Conservation (phyloP, 2,113 vertebrate genomes). For the Cryptotis parvus region DNA sequence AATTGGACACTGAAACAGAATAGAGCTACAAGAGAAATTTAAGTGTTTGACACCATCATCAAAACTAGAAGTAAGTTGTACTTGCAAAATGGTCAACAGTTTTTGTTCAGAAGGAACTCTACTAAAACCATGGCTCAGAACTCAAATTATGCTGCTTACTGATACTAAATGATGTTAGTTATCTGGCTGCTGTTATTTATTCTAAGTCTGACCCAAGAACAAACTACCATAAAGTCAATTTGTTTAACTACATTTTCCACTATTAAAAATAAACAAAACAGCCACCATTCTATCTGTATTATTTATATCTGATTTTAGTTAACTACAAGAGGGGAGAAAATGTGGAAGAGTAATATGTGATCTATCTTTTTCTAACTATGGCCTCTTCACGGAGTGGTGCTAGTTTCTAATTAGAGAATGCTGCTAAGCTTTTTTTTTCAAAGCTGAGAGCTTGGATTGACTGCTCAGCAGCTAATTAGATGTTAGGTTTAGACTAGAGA, state of each 20-base stretch:
- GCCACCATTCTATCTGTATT: background rate
- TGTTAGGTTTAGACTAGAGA: background rate
- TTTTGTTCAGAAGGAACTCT: conserved; percentile 43
- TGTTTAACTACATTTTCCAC: background rate
- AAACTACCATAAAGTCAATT: background rate
- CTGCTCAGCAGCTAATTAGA: background rate
- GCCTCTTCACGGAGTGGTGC: background rate
- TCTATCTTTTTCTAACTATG: background rate
- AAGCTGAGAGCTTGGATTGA: background rate
- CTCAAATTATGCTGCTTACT: background rate
- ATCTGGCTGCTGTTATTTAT: background rate
- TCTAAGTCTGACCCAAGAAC: background rate
- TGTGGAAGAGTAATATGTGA: background rate
- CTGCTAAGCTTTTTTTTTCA: background rate
- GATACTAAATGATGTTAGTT: background rate
- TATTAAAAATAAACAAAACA: background rate
- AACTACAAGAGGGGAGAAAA: conserved; percentile 1
- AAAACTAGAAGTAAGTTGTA: conserved; percentile 49
- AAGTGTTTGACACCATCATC: conserved; percentile 66
- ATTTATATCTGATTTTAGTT: background rate
- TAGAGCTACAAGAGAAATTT: conserved; percentile 80
- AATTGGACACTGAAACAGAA: conserved; percentile 91
- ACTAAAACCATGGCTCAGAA: background rate
- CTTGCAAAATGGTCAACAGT: conserved; percentile 46
- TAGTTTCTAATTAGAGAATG: conserved; percentile 20